Conservation (phyloP, 2,797 vertebrate species). For the Microcaecilia unicolor region DNA sequence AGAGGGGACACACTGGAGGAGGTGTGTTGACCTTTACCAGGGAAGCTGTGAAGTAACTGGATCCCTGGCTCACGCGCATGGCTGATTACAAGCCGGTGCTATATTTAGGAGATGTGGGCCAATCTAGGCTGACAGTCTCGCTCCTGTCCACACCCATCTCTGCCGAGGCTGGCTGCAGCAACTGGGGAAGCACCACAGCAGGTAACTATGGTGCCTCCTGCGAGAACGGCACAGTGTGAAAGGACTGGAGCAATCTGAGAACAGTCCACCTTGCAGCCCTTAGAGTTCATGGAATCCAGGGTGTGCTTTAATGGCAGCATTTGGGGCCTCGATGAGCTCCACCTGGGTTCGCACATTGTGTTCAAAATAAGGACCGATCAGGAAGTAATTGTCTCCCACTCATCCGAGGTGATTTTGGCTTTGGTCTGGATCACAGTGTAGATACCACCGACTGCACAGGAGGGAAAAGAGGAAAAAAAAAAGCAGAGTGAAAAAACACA, state of each 20-base stretch:
- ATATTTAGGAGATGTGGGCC: too few relatives aligned
- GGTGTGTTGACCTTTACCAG: too few relatives aligned
- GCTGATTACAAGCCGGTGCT: too few relatives aligned
- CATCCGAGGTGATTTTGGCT: slow-evolving; percentile 81
- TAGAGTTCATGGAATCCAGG: slow-evolving; percentile 85
- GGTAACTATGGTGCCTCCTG: too few relatives aligned
- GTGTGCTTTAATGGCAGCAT: slow-evolving; percentile 66
- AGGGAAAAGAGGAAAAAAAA: neutral
- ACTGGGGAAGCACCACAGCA: too few relatives aligned
- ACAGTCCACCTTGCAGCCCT: slow-evolving; percentile 78
- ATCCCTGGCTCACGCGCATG: too few relatives aligned
- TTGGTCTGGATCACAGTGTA: slow-evolving; percentile 95
- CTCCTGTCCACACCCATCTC: too few relatives aligned
- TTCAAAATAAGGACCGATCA: slow-evolving; percentile 85
- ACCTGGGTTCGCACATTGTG: slow-evolving; percentile 87
- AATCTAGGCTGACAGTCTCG: too few relatives aligned
- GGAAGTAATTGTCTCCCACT: slow-evolving; percentile 91
- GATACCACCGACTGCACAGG: slow-evolving; percentile 78
- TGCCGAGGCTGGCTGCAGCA: too few relatives aligned
- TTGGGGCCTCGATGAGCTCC: slow-evolving; percentile 81
- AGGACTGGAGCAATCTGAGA: too few relatives aligned
- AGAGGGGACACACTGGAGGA: neutral
- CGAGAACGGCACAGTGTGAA: too few relatives aligned
- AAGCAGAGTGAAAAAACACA: neutral
- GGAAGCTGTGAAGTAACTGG: too few relatives aligned